phyloP scores from a whole-genome alignment of 92 coral and sea anemone species.

The Galaxea fascicularis region DNA sequence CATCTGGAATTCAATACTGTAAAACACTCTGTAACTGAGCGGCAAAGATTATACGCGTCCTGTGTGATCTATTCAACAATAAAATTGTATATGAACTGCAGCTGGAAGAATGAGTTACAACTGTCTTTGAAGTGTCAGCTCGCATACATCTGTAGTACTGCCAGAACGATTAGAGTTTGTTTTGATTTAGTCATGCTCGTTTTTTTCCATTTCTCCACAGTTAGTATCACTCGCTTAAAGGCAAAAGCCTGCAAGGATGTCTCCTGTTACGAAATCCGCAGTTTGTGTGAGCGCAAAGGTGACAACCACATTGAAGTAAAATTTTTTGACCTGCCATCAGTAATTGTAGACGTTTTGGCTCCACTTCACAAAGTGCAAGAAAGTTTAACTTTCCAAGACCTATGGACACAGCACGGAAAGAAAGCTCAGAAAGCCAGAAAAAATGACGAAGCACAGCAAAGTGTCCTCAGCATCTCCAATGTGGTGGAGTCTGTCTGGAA shows the following conservation, averaged over 20 bases:
- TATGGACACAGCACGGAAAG: slow-evolving; percentile 70
- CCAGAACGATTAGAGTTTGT: too few species aligned
- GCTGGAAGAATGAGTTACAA: too few species aligned
- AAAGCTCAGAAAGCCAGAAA: slow-evolving; percentile 44
- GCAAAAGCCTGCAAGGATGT: slow-evolving; percentile 14
- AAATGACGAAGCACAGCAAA: slow-evolving; percentile 30
- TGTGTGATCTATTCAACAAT: too few species aligned
- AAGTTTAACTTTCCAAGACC: slow-evolving; percentile 59
- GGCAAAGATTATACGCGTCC: too few species aligned
- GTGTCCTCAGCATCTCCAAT: slow-evolving; percentile 53
- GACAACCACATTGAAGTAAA: slow-evolving; percentile 31
- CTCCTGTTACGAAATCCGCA: slow-evolving; percentile 20
- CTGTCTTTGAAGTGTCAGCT: too few species aligned
- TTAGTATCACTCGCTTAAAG: slow-evolving; percentile 14
- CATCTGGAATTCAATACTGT: too few species aligned
- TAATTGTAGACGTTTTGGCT: slow-evolving; percentile 28
- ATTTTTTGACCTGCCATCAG: slow-evolving; percentile 47
- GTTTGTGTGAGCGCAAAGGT: slow-evolving; percentile 51
- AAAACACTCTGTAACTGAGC: too few species aligned
- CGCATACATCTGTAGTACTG: too few species aligned
- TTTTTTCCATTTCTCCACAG: neutral
- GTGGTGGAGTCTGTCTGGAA: slow-evolving; percentile 62
- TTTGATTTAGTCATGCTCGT: neutral
- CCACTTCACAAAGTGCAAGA: slow-evolving; percentile 40
- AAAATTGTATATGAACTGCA: too few species aligned